Conservation (phyloP, 2,797 vertebrate genomes). For the Neostethus bicornis region DNA sequence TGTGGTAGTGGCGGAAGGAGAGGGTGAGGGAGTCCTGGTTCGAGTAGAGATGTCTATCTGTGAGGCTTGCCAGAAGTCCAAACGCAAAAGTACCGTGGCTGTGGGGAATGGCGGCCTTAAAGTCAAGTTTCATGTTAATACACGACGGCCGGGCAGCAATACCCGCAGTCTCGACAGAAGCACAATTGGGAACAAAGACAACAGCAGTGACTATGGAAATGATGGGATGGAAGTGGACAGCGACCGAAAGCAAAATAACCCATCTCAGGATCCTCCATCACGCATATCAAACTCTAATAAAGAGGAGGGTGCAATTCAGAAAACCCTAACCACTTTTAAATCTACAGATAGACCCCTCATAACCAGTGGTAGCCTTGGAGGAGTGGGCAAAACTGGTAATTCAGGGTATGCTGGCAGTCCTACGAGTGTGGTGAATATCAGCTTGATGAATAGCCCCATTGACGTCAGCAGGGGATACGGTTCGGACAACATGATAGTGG, state of each 20-base stretch:
- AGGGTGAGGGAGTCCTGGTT: slow-evolving; percentile 87
- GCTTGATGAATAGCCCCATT: slow-evolving; percentile 60
- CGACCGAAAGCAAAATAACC: slow-evolving; percentile 64
- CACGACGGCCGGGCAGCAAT: slow-evolving; percentile 37
- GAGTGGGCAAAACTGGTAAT: slow-evolving; percentile 60
- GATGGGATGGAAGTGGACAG: slow-evolving; percentile 62
- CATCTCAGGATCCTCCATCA: slow-evolving; percentile 42
- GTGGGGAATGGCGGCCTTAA: slow-evolving; percentile 85
- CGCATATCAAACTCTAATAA: slow-evolving; percentile 76
- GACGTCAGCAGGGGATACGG: slow-evolving; percentile 56
- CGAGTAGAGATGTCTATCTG: slow-evolving; percentile 90
- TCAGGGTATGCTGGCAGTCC: slow-evolving; percentile 54
- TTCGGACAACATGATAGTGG: slow-evolving; percentile 64
- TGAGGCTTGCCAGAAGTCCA: slow-evolving; percentile 90
- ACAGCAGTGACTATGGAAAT: slow-evolving; percentile 66
- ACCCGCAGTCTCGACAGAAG: slow-evolving; percentile 54
- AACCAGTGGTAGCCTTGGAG: slow-evolving; percentile 73
- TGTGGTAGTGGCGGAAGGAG: slow-evolving; percentile 81
- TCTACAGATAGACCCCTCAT: slow-evolving; percentile 77
- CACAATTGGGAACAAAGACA: slow-evolving; percentile 48
- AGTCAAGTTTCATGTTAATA: slow-evolving; percentile 83
- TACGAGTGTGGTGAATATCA: slow-evolving; percentile 53
- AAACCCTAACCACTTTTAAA: slow-evolving; percentile 81
- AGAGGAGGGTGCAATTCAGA: slow-evolving; percentile 76
- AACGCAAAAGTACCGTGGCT: slow-evolving; percentile 88